These are phyloP conservation scores for Acronicta psi DNA, from an alignment of 2,888 invertebrate genomes.

Conservation along the genomic window DNA sequence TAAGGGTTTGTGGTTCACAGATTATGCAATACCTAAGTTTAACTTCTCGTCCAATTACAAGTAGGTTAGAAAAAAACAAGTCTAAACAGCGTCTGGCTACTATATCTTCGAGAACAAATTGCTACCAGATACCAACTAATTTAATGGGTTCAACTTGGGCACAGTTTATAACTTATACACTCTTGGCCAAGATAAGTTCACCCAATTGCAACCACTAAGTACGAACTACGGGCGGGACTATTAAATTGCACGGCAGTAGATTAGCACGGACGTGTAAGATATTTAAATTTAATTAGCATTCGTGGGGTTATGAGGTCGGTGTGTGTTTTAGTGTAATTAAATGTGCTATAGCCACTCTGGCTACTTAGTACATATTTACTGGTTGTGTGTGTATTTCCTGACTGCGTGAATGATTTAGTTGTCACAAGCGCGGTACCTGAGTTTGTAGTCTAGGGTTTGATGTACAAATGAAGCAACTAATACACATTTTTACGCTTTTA, in stretches of 20 bases:
- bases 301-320: slow-evolving; percentile 6
- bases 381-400: too few species aligned
- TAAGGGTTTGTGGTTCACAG: background rate
- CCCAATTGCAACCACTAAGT: slow-evolving; percentile 47
- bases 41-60: too few species aligned
- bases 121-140: slow-evolving; percentile 12
- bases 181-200: slow-evolving; percentile 40
- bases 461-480: too few species aligned
- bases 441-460: too few species aligned
- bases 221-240: slow-evolving; percentile 11
- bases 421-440: too few species aligned
- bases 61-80: too few species aligned
- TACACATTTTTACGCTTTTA: too few species aligned
- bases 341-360: background rate
- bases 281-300: slow-evolving; percentile 34
- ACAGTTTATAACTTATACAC: slow-evolving; percentile 31
- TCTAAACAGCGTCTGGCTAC: too few species aligned
- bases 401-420: too few species aligned
- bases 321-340: background rate
- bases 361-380: too few species aligned
- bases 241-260: slow-evolving; percentile 29
- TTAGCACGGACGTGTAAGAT: slow-evolving; percentile 20
- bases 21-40: too few species aligned
- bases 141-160: slow-evolving; percentile 29
- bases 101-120: slow-evolving; percentile 13